A percentile compares a stretch with the other conserved stretches of the same genome.
phyloP scores from a whole-genome alignment of 2,888 invertebrate genomes.

The Chrysopilus asiliformis region DNA sequence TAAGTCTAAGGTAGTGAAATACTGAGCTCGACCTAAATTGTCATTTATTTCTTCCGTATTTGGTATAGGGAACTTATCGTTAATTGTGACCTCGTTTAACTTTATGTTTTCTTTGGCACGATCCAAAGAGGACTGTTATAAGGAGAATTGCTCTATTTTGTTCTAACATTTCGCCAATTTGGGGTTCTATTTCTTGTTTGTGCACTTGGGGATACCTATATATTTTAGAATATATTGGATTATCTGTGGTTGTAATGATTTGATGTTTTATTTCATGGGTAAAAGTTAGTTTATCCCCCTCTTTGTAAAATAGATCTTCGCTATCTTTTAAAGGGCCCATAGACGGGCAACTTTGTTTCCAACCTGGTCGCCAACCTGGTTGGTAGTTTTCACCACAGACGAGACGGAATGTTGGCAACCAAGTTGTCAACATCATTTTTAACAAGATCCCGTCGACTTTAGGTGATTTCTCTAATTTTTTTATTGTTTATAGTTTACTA shows the following conservation, averaged over 20 bases:
- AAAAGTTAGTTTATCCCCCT: constrained; percentile 2
- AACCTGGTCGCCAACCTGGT: too few relatives aligned
- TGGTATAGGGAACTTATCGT: constrained; percentile 5
- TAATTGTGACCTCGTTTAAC: background rate
- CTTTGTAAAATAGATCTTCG: constrained; percentile 4
- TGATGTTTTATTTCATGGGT: constrained; percentile 1
- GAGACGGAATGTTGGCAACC: too few relatives aligned
- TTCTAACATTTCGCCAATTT: constrained; percentile 16
- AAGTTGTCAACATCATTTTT: too few relatives aligned
- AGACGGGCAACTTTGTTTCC: too few relatives aligned
- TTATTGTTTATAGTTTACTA: too few relatives aligned
- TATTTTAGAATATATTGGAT: constrained; percentile 3
- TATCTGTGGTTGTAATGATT: background rate
- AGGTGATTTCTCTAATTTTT: too few relatives aligned
- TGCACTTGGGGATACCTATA: constrained; percentile 9
- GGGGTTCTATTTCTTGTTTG: constrained; percentile 7
- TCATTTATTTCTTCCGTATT: constrained; percentile 1
- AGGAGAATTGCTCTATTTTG: constrained; percentile 13
- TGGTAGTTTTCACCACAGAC: too few relatives aligned
- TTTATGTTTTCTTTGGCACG: constrained; percentile 17
- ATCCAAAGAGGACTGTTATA: constrained; percentile 18
- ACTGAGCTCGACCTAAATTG: constrained; percentile 1
- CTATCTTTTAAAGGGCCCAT: too few relatives aligned
- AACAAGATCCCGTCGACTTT: too few relatives aligned
- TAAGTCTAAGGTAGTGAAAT: too few relatives aligned